Conservation (phyloP, 2,888 invertebrate genomes). For the Drosophila merina region DNA sequence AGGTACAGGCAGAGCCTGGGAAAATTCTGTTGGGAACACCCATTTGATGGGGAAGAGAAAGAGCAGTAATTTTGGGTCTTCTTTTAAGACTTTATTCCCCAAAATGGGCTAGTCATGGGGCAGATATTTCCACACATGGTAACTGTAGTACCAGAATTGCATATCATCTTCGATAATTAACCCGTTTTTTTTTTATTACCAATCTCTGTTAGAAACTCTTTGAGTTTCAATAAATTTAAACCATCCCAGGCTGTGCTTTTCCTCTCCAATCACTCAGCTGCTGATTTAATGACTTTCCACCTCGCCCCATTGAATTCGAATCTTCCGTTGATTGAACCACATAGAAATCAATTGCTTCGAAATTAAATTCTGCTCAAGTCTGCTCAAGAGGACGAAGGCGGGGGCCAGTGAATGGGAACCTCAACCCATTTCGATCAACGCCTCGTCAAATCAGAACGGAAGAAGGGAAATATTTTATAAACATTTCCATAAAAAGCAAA, state of each 20-base stretch:
- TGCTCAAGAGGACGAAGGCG: not conserved
- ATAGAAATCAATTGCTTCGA: constrained; percentile 47
- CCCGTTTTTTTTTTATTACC: not conserved
- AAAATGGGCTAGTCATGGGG: constrained; percentile 20
- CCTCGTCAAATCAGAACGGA: constrained; percentile 68
- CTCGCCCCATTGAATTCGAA: constrained; percentile 21
- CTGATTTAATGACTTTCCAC: constrained; percentile 8
- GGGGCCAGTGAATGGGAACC: constrained; percentile 41
- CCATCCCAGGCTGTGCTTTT: not conserved
- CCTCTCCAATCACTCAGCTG: constrained; percentile 11
- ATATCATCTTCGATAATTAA: constrained; percentile 26
- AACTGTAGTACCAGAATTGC: constrained; percentile 10
- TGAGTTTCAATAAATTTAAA: too few relatives aligned
- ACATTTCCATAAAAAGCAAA: constrained; percentile 58
- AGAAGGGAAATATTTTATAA: constrained; percentile 75
- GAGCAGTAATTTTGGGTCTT: not conserved
- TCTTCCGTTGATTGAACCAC: constrained; percentile 57
- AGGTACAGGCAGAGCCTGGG: constrained; percentile 16
- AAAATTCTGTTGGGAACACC: constrained; percentile 6
- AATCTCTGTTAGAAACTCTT: too few relatives aligned
- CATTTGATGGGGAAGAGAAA: too few relatives aligned
- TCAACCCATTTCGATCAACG: constrained; percentile 71
- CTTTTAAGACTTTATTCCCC: constrained; percentile 13
- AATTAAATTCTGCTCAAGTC: constrained; percentile 11
- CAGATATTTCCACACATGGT: constrained; percentile 14